Conservation (phyloP, 2,113 vertebrate genomes). For the Rhinopomastus cyanomelas region DNA sequence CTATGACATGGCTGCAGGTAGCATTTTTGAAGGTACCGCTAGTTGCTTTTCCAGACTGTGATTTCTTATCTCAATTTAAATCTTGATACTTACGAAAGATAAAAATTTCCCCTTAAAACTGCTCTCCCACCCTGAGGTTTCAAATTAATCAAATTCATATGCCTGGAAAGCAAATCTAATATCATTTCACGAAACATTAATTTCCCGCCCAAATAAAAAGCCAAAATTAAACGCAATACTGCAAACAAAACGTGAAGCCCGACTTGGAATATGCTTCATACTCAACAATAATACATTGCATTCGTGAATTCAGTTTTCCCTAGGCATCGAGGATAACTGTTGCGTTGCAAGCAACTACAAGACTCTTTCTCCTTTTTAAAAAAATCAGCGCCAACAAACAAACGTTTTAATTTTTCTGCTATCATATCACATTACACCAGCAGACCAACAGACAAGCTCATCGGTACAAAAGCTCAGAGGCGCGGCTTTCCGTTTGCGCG, state of each 20-base stretch:
- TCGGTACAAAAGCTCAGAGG: neutral
- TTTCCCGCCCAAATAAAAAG: neutral
- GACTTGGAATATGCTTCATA: neutral
- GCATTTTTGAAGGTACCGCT: neutral
- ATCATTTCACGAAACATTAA: neutral
- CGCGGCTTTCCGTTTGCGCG: neutral
- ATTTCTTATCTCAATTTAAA: neutral
- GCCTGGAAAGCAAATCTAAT: neutral
- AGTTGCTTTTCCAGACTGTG: neutral
- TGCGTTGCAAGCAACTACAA: neutral
- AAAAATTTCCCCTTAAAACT: neutral
- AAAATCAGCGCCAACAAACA: neutral
- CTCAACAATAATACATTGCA: fast-evolving
- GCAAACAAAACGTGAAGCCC: neutral
- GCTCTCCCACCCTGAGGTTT: neutral
- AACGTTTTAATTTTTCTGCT: neutral
- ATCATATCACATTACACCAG: fast-evolving
- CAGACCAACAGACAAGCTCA: neutral
- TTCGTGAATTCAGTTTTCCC: neutral
- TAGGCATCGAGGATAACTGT: neutral
- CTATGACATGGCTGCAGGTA: neutral
- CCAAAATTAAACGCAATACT: neutral
- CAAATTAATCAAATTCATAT: neutral
- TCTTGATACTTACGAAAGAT: neutral
- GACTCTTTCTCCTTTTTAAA: too few relatives aligned